These are phyloP conservation scores for Physocephala rufipes DNA, from an alignment of 2,888 invertebrate genomes.

Conservation along the genomic window DNA sequence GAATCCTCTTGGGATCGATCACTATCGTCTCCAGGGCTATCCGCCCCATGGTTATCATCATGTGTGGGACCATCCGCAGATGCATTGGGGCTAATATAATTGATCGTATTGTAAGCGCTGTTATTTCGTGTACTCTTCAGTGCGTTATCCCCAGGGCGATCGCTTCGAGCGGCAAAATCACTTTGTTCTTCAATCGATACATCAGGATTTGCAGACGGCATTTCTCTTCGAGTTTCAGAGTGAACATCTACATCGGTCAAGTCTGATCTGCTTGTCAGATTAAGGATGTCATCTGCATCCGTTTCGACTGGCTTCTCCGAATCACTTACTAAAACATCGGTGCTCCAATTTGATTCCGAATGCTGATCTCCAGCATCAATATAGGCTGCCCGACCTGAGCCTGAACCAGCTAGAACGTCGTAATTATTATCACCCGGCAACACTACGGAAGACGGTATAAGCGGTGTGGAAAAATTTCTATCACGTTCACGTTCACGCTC, in stretches of 20 bases:
- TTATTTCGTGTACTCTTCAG: neutral
- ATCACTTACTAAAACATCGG: conserved; percentile 93
- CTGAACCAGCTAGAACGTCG: conserved; percentile 56
- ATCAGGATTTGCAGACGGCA: conserved; percentile 34
- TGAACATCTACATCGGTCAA: conserved; percentile 74
- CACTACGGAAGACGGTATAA: conserved; percentile 65
- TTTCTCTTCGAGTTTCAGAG: conserved; percentile 52
- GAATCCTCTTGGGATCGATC: conserved; percentile 62
- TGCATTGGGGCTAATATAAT: conserved; percentile 19
- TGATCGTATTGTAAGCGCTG: conserved; percentile 29
- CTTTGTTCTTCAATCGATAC: conserved; percentile 15
- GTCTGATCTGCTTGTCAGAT: conserved; percentile 79
- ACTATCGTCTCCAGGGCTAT: conserved; percentile 57
- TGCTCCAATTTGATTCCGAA: conserved; percentile 97
- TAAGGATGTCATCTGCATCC: conserved; percentile 73
- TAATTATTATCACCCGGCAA: conserved; percentile 66
- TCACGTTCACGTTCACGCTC: conserved; percentile 74
- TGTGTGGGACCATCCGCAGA: conserved; percentile 45
- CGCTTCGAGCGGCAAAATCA: conserved; percentile 33
- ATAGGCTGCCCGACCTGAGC: conserved; percentile 61
- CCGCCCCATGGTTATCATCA: conserved; percentile 53
- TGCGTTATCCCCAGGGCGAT: conserved; percentile 22
- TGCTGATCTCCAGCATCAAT: conserved; percentile 90
- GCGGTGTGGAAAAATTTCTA: conserved; percentile 66
- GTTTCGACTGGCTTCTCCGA: conserved; percentile 90